A percentile compares a stretch with the other conserved stretches of the same genome.
Conservation (phyloP, 2,888 invertebrate genomes). For the Dascillus cervinus region DNA sequence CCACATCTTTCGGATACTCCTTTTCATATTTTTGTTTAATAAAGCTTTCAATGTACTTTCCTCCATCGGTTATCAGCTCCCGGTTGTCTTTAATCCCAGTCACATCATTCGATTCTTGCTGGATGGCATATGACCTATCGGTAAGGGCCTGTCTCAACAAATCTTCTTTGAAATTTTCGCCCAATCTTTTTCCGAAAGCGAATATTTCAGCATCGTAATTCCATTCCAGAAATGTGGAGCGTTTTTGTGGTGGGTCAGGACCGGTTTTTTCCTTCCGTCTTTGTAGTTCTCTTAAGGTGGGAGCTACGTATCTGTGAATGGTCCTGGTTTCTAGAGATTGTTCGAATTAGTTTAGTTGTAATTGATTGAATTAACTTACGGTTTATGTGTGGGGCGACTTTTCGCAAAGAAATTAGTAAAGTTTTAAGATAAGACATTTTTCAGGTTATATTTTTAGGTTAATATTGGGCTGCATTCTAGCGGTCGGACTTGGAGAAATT, state of each 20-base stretch:
- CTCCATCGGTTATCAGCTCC: slow-evolving; percentile 61
- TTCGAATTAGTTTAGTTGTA: no score
- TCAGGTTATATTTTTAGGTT: no score
- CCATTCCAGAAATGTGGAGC: slow-evolving; percentile 74
- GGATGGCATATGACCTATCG: slow-evolving; percentile 66
- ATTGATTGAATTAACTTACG: no score
- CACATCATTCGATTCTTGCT: slow-evolving; percentile 57
- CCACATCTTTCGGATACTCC: slow-evolving; percentile 67
- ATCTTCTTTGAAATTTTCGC: slow-evolving; percentile 70
- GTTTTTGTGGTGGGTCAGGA: slow-evolving; percentile 46
- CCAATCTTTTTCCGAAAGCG: slow-evolving; percentile 78
- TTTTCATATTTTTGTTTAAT: slow-evolving; percentile 59
- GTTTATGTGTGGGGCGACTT: no score
- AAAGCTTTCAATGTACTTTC: slow-evolving; percentile 55
- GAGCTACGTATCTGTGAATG: slow-evolving; percentile 57
- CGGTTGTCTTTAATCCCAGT: slow-evolving; percentile 54
- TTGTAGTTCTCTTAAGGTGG: slow-evolving; percentile 57
- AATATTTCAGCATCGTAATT: slow-evolving; percentile 80
- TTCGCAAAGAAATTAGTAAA: no score
- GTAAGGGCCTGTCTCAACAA: slow-evolving; percentile 70
- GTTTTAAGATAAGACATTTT: no score
- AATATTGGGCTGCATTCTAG: no score
- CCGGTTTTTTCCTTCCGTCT: slow-evolving; percentile 51
- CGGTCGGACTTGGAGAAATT: no score
- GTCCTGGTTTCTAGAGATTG: not conserved